phyloP scores from a whole-genome alignment of 2,797 vertebrate genomes.

The Phataginus tricuspis region DNA sequence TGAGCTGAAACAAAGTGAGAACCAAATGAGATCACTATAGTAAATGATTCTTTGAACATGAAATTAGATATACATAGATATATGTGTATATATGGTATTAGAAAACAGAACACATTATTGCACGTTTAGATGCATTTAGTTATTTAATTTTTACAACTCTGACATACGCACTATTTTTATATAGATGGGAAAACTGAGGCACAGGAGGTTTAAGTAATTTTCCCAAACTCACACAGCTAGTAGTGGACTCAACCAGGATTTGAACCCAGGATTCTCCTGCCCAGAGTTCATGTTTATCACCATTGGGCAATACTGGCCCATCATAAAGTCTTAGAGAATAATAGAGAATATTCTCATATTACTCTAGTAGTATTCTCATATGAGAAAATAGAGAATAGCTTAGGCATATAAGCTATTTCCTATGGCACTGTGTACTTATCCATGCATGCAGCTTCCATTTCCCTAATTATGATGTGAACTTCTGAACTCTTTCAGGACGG shows the following conservation, averaged over 20 bases:
- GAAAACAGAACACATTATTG: background rate
- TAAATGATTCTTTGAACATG: background rate
- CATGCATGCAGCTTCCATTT: background rate
- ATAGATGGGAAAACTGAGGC: background rate
- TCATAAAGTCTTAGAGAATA: background rate
- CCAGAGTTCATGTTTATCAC: background rate
- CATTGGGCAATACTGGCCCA: background rate
- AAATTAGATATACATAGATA: background rate
- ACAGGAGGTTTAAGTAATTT: conserved; percentile 6
- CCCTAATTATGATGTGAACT: background rate
- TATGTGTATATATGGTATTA: background rate
- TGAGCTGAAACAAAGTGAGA: background rate
- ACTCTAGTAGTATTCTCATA: no score
- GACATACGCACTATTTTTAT: background rate
- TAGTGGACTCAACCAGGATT: background rate
- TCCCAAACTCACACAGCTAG: background rate
- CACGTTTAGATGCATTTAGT: background rate
- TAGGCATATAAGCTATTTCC: background rate
- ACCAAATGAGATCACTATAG: background rate
- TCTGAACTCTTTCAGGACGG: background rate
- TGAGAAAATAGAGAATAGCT: no score
- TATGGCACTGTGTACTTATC: background rate
- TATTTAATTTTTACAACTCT: conserved; percentile 19
- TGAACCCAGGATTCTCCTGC: conserved; percentile 23
- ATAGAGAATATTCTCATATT: no score